phyloP scores from a whole-genome alignment of 2,888 invertebrate genomes.

The Agapetus fuscipes region DNA sequence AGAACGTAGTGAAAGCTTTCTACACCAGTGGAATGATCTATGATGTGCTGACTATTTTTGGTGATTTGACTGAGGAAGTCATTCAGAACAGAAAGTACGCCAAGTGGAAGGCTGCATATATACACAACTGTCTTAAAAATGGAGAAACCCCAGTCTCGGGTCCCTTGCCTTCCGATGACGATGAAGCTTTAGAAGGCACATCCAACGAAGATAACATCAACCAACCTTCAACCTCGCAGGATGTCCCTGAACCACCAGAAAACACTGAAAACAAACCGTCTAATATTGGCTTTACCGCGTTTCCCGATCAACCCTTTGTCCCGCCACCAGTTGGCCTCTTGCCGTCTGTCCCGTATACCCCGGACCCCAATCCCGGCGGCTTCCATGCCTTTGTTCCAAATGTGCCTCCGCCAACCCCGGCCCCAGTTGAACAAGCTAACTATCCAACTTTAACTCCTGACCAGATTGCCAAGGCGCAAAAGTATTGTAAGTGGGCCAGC shows the following conservation, averaged over 20 bases:
- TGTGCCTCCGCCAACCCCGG: constrained; percentile 28
- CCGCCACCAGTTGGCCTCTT: constrained; percentile 33
- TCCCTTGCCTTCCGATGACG: constrained; percentile 53
- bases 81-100: constrained; percentile 89
- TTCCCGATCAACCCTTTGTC: constrained; percentile 2
- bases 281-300: constrained; percentile 8
- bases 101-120: constrained; percentile 98
- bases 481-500: constrained; percentile 92
- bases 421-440: constrained; percentile 30
- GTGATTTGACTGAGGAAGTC: constrained; percentile 83
- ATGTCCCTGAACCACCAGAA: constrained; percentile 53
- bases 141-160: constrained; percentile 85
- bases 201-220: constrained; percentile 1
- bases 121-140: constrained; percentile 92
- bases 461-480: constrained; percentile 78
- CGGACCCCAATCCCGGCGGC: constrained; percentile 41
- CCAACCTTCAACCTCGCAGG: constrained; percentile 13
- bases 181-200: constrained; percentile 31
- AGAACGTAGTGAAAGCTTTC: constrained; percentile 92
- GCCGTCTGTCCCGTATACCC: constrained; percentile 42
- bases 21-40: constrained; percentile 87
- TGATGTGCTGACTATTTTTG: constrained; percentile 87
- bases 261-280: constrained; percentile 31
- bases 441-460: constrained; percentile 36
- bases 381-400: constrained; percentile 29